Evolutionary conservation across 2,888 invertebrate genomes (phyloP).

Genomic region (Enoplolaimus lenunculus): DNA sequence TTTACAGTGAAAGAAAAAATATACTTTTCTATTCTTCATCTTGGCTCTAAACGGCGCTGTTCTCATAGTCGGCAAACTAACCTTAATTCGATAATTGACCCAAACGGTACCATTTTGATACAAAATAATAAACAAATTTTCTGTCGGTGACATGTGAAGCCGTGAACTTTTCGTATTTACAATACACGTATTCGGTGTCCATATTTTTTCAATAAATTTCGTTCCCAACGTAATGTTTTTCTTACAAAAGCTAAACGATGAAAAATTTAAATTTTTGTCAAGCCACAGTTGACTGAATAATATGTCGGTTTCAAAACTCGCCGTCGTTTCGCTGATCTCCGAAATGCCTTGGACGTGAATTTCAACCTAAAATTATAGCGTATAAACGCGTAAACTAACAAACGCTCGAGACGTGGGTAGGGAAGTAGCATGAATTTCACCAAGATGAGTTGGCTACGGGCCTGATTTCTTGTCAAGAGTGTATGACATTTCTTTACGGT

Average conservation of each 20-base stretch:
- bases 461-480: too few relatives aligned
- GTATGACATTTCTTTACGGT: too few relatives aligned
- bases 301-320: constrained; percentile 39
- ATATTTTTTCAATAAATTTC: constrained; percentile 31
- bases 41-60: too few relatives aligned
- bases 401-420: too few relatives aligned
- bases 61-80: too few relatives aligned
- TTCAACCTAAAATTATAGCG: constrained; percentile 3
- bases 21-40: too few relatives aligned
- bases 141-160: constrained; percentile 36
- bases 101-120: constrained; percentile 38
- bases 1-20: too few relatives aligned
- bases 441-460: too few relatives aligned
- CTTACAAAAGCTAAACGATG: constrained; percentile 28
- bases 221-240: constrained; percentile 38
- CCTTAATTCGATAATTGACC: too few relatives aligned
- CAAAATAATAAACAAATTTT: constrained; percentile 35
- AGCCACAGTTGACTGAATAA: constrained; percentile 37
- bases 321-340: constrained; percentile 37
- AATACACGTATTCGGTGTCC: too few relatives aligned
- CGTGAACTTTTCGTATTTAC: constrained; percentile 36
- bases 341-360: constrained; percentile 32
- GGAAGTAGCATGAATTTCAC: too few relatives aligned
- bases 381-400: too few relatives aligned
- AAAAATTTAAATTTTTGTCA: constrained; percentile 32